Evolutionary conservation across 1,140 invertebrate genomes (phyloP).

Genomic region (Camponotus floridanus): DNA sequence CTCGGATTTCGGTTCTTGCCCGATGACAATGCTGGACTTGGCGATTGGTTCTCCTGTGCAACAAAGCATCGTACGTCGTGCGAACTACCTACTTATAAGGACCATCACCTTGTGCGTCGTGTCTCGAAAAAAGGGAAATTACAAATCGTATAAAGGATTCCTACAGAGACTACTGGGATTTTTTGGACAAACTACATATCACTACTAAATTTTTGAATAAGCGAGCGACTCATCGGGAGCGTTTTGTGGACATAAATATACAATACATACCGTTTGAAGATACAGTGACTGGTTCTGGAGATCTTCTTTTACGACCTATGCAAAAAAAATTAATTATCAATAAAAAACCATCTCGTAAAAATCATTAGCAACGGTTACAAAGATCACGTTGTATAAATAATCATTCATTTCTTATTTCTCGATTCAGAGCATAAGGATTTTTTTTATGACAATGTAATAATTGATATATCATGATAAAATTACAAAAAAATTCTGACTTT

Average conservation of each 20-base stretch:
- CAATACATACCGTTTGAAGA: conserved; percentile 66
- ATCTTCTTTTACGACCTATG: conserved; percentile 80
- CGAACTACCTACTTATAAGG: conserved; percentile 79
- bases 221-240: conserved; percentile 43
- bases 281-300: conserved; percentile 62
- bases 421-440: neutral
- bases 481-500: neutral
- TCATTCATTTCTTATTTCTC: neutral
- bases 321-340: conserved; percentile 44
- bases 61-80: conserved; percentile 85
- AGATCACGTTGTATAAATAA: neutral
- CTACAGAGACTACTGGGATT: conserved; percentile 52
- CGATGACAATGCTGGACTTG: conserved; percentile 79
- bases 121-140: conserved; percentile 61
- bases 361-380: neutral
- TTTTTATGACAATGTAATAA: neutral
- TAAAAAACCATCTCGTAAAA: neutral
- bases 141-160: neutral
- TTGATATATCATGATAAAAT: neutral
- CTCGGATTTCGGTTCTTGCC: neutral
- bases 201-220: conserved; percentile 53
- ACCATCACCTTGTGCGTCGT: conserved; percentile 83
- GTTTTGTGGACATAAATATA: conserved; percentile 36
- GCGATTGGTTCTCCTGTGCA: conserved; percentile 83
- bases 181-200: conserved; percentile 54